Evolutionary conservation across 2,888 invertebrate genomes (phyloP).

Genomic region (Piscicola geometra): DNA sequence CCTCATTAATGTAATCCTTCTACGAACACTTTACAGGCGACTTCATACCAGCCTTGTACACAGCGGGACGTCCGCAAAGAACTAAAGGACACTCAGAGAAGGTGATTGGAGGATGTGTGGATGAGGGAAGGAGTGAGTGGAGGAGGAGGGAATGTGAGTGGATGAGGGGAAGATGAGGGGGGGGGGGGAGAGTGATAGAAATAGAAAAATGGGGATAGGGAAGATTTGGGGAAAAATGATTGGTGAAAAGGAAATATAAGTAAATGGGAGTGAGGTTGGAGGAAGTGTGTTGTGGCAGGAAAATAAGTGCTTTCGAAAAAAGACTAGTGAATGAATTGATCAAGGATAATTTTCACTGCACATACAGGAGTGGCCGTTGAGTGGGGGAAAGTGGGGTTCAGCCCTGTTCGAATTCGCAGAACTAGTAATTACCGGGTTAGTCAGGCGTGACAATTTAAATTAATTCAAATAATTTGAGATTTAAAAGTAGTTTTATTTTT

Average conservation of each 20-base stretch:
- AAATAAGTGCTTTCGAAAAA: too few species aligned
- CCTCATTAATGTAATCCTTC: too few species aligned
- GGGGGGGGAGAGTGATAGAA: neutral
- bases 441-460: neutral
- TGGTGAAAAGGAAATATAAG: too few species aligned
- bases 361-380: slow-evolving; percentile 31
- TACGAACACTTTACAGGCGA: neutral
- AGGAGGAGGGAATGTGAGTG: too few species aligned
- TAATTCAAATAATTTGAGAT: neutral
- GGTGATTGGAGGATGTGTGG: neutral
- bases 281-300: too few species aligned
- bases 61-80: neutral
- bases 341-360: too few species aligned
- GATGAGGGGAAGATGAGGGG: neutral
- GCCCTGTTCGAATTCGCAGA: slow-evolving; percentile 19
- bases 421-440: slow-evolving; percentile 20
- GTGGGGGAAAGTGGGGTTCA: slow-evolving; percentile 26
- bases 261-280: too few species aligned
- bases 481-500: slow-evolving; percentile 7
- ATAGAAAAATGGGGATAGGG: neutral
- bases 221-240: too few species aligned
- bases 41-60: neutral
- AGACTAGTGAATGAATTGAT: too few species aligned
- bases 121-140: neutral
- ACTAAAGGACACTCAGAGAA: neutral